A percentile compares a stretch with the other conserved stretches of the same genome.
Conservation (phyloP, 2,888 invertebrate genomes). For the Tiphia femorata region DNA sequence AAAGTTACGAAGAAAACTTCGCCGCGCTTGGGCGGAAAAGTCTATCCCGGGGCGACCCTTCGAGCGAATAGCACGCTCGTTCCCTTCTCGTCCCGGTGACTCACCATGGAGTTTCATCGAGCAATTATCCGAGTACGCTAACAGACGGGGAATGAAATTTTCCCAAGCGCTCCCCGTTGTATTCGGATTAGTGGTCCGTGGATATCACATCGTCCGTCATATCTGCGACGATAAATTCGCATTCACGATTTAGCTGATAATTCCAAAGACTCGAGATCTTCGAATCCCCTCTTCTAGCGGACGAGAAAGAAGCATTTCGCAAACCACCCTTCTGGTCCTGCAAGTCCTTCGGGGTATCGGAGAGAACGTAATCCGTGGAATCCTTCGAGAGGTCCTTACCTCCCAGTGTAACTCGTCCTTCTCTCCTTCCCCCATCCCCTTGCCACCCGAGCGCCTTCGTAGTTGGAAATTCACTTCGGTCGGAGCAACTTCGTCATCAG, state of each 20-base stretch:
- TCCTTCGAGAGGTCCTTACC: background rate
- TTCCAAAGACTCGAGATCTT: background rate
- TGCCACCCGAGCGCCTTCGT: constrained; percentile 4
- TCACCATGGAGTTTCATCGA: constrained; percentile 24
- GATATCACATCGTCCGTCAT: no score
- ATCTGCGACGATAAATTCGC: no score
- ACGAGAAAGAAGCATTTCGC: background rate
- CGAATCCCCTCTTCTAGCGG: no score
- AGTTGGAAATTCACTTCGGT: constrained; percentile 36
- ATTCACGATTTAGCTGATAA: no score
- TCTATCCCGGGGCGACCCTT: constrained; percentile 19
- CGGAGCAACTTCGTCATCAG: constrained; percentile 37
- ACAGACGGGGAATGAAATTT: constrained; percentile 5
- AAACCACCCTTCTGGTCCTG: background rate
- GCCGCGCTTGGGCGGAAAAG: constrained; percentile 10
- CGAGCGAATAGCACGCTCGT: constrained; percentile 10
- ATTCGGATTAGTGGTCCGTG: background rate
- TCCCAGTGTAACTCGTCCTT: no score
- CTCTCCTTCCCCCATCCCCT: no score
- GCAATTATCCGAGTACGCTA: constrained; percentile 23
- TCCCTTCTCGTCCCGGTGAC: constrained; percentile 3
- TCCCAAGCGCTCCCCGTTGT: background rate
- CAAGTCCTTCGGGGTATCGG: background rate
- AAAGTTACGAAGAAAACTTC: constrained; percentile 27
- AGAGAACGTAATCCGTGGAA: background rate